Conservation (phyloP, 2,113 vertebrate species). For the Aspiorhynchus laticeps region DNA sequence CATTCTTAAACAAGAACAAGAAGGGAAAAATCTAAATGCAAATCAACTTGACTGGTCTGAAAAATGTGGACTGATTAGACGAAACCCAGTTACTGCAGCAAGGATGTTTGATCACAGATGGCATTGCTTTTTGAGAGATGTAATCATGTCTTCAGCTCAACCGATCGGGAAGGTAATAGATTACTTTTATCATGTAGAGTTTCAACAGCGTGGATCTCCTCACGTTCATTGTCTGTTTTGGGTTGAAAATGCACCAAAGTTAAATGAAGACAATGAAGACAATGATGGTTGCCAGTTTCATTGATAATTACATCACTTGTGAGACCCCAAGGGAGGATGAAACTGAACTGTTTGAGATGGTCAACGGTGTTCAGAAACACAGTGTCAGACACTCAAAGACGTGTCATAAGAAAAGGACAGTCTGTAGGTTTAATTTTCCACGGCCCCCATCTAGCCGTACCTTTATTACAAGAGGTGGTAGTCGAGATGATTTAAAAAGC, state of each 20-base stretch:
- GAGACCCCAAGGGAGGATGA: no score
- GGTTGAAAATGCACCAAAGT: no score
- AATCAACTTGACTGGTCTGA: slow-evolving; percentile 18
- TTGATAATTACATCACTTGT: no score
- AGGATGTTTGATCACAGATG: background rate
- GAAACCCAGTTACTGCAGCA: slow-evolving; percentile 7
- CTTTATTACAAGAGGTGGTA: background rate
- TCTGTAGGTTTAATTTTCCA: slow-evolving; percentile 46
- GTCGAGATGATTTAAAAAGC: background rate
- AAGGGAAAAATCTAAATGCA: background rate
- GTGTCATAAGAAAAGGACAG: slow-evolving; percentile 27
- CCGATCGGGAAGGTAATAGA: no score
- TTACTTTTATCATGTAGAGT: no score
- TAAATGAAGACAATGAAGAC: no score
- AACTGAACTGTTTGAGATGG: no score
- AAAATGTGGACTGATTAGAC: background rate
- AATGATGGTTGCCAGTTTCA: no score
- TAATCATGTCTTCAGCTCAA: no score
- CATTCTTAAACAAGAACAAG: background rate
- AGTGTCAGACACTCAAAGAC: slow-evolving; percentile 40
- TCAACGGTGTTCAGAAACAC: slow-evolving; percentile 30
- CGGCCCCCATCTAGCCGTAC: slow-evolving; percentile 2
- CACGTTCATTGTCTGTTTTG: no score
- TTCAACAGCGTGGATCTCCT: no score
- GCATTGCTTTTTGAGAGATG: no score